Evolutionary conservation across 2,888 invertebrate genomes (phyloP).

Genomic region (Dyspetes luteomarginatus): DNA sequence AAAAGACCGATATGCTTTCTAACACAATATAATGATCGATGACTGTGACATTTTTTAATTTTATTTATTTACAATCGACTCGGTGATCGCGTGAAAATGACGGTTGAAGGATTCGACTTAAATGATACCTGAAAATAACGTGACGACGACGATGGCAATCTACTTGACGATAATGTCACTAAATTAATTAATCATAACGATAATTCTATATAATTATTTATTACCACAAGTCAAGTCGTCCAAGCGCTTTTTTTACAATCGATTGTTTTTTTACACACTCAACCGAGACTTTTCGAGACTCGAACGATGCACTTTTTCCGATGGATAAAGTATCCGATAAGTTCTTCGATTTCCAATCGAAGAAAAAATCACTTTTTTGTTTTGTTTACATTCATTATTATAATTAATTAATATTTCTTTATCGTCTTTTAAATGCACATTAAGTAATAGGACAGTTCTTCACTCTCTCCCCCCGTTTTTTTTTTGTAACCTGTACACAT

Average conservation of each 20-base stretch:
- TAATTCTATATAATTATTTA: conserved; percentile 36
- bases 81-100: background rate
- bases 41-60: conserved; percentile 8
- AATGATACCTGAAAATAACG: conserved; percentile 6
- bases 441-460: conserved; percentile 70
- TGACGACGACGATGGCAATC: conserved; percentile 16
- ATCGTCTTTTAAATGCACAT: conserved; percentile 72
- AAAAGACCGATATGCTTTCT: conserved; percentile 37
- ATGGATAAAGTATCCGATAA: background rate
- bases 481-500: conserved; percentile 32
- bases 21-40: conserved; percentile 11
- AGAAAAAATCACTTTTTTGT: conserved; percentile 27
- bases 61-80: background rate
- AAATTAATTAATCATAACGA: conserved; percentile 33
- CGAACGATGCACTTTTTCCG: background rate
- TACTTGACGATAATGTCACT: conserved; percentile 16
- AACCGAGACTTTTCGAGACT: background rate
- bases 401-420: conserved; percentile 37
- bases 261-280: conserved; percentile 13
- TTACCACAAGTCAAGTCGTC: conserved; percentile 32
- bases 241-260: conserved; percentile 20
- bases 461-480: conserved; percentile 21
- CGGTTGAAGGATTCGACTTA: background rate
- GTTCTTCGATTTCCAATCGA: conserved; percentile 4
- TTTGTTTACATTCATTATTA: conserved; percentile 10